A percentile compares a stretch with the other conserved stretches of the same genome.
phyloP scores from a whole-genome alignment of 2,797 vertebrate species.

The Hydrolagus colliei region DNA sequence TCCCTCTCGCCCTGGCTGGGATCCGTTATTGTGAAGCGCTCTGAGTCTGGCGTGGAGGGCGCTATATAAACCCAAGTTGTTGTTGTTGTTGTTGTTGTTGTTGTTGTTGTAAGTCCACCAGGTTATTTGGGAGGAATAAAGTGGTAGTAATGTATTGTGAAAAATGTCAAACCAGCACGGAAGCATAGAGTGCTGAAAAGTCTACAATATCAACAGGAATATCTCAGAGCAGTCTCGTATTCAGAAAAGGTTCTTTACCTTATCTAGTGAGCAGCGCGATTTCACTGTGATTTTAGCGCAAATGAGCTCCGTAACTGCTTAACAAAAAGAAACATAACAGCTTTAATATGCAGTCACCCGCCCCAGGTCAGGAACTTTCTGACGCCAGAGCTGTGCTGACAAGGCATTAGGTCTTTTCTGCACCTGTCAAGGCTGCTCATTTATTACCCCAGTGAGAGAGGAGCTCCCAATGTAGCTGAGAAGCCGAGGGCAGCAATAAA shows the following conservation, averaged over 20 bases:
- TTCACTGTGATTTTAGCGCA: not conserved
- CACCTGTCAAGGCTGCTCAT: slow-evolving; percentile 57
- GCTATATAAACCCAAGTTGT: too few relatives aligned
- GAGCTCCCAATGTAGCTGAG: slow-evolving; percentile 42
- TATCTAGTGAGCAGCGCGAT: not conserved
- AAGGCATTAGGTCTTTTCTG: slow-evolving; percentile 53
- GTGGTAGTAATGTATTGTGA: too few relatives aligned
- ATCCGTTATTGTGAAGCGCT: too few relatives aligned
- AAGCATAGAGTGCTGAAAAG: too few relatives aligned
- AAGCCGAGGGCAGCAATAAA: slow-evolving; percentile 44
- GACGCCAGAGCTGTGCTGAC: slow-evolving; percentile 42
- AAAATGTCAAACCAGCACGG: too few relatives aligned
- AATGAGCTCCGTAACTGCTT: not conserved
- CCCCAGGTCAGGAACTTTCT: not conserved
- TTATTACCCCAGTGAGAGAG: slow-evolving; percentile 57
- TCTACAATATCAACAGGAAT: not conserved
- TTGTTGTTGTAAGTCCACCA: too few relatives aligned
- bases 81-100: too few relatives aligned
- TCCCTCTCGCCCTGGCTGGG: too few relatives aligned
- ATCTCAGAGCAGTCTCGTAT: not conserved
- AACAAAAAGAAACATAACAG: not conserved
- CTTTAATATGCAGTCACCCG: slow-evolving; percentile 20
- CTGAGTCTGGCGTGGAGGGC: too few relatives aligned
- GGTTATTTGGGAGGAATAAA: too few relatives aligned
- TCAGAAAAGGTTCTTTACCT: not conserved